Evolutionary conservation across 2,113 vertebrate species (phyloP).

Genomic region (Passer domesticus): DNA sequence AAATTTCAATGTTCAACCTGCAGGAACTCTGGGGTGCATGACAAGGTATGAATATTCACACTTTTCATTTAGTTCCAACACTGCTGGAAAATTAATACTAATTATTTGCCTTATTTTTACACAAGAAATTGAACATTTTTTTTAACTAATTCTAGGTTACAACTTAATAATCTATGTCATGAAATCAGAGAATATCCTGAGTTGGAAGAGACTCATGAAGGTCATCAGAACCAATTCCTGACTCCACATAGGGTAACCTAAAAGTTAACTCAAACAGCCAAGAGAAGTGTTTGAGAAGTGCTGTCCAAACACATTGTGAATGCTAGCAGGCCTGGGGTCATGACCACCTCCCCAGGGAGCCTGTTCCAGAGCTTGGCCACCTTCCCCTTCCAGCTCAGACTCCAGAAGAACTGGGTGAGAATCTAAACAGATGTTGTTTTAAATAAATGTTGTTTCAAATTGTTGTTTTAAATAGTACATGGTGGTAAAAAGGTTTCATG

Average conservation of each 20-base stretch:
- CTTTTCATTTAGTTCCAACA: not conserved
- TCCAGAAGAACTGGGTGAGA: not conserved
- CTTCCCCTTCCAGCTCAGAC: not conserved
- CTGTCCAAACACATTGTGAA: not conserved
- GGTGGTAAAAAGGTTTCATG: not conserved
- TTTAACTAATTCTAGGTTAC: not conserved
- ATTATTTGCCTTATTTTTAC: not conserved
- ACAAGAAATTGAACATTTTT: not conserved
- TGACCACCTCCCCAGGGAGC: not conserved
- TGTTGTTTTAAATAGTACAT: not conserved
- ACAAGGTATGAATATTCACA: not conserved
- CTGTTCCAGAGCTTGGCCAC: not conserved
- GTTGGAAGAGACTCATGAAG: not conserved
- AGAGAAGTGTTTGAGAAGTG: fast-evolving
- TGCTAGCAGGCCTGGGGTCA: not conserved
- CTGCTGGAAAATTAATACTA: not conserved
- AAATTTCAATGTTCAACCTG: not conserved
- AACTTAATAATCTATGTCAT: not conserved
- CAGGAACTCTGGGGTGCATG: not conserved
- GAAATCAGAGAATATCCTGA: not conserved
- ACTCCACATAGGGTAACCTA: not conserved
- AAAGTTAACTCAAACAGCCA: not conserved
- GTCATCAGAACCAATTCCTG: not conserved
- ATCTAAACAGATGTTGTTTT: not conserved
- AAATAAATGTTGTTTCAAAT: not conserved